Conservation (phyloP, 2,113 vertebrate species). For the Ameiurus melas region DNA sequence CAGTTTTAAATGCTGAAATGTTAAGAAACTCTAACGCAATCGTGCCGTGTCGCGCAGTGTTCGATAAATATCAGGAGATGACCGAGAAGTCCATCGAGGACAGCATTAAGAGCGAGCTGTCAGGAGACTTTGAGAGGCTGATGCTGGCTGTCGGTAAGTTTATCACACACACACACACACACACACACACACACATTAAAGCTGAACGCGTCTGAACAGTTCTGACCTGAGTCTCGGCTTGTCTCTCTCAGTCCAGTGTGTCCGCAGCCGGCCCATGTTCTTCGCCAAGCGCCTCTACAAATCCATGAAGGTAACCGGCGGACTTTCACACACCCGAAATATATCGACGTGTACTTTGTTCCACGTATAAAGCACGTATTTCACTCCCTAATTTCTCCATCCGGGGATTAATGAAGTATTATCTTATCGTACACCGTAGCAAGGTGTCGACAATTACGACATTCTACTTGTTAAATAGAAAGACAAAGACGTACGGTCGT, state of each 20-base stretch:
- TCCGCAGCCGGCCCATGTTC: constrained; percentile 86
- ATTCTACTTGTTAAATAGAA: background rate
- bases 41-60: constrained; percentile 72
- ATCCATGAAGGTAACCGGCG: constrained; percentile 89
- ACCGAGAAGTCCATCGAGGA: constrained; percentile 85
- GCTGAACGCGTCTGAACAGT: background rate
- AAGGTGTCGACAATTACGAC: background rate
- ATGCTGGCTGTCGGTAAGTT: constrained; percentile 92
- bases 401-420: too few species aligned
- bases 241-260: constrained; percentile 80
- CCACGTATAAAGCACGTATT: too few species aligned
- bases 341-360: background rate
- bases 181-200: background rate
- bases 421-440: background rate
- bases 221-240: constrained; percentile 11
- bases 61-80: constrained; percentile 89
- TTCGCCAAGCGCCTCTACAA: constrained; percentile 91
- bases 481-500: background rate
- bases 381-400: too few species aligned
- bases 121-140: constrained; percentile 92
- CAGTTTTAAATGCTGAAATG: background rate
- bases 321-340: background rate
- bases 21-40: background rate
- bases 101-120: constrained; percentile 90
- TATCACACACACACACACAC: background rate